Conservation (phyloP, 2,888 invertebrate species). For the Trachelus troglodyta region DNA sequence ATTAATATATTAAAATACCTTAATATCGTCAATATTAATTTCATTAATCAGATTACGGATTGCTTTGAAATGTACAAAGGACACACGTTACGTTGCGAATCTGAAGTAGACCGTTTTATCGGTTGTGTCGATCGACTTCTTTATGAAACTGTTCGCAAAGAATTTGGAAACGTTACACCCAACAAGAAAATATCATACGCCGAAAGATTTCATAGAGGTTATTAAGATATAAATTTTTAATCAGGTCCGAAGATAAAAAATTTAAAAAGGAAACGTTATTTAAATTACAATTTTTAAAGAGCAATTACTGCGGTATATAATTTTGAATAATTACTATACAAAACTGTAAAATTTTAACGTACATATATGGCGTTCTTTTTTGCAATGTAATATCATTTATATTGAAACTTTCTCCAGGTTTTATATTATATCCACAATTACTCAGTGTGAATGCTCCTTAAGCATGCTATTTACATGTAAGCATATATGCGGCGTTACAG, state of each 20-base stretch:
- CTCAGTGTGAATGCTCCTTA: no score
- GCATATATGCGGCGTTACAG: neutral
- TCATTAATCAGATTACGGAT: constrained; percentile 34
- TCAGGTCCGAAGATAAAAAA: neutral
- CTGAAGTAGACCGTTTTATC: constrained; percentile 36
- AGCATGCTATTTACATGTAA: no score
- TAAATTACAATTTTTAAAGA: no score
- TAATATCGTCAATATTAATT: neutral
- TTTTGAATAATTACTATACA: no score
- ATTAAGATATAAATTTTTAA: constrained; percentile 2
- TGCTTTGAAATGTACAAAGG: constrained; percentile 36
- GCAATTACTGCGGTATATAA: no score
- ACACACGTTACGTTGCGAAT: constrained; percentile 34
- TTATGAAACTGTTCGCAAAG: constrained; percentile 26
- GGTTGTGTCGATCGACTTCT: constrained; percentile 44
- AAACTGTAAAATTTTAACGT: no score
- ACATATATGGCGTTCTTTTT: no score
- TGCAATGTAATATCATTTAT: no score
- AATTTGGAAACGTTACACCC: constrained; percentile 4
- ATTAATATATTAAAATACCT: neutral
- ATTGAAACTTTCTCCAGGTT: no score
- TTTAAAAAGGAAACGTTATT: neutral
- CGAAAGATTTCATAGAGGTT: constrained; percentile 35
- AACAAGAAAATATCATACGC: constrained; percentile 37
- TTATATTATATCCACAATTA: no score